A percentile compares a stretch with the other conserved stretches of the same genome.
Evolutionary conservation across 2,113 vertebrate genomes (phyloP).

Genomic region (Periophthalmodon schlosseri): DNA sequence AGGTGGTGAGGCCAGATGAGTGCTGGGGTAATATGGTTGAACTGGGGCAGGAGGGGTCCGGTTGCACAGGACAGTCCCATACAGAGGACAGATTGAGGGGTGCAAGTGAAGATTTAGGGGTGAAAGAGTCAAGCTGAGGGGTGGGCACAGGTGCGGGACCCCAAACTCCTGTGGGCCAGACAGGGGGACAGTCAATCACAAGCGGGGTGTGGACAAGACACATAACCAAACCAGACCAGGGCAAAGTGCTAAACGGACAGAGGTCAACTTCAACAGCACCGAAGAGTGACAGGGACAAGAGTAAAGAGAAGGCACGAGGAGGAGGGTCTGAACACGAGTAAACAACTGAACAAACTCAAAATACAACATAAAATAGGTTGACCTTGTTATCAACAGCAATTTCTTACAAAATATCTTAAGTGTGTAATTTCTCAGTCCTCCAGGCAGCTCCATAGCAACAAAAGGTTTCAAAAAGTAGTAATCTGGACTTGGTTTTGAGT

Average conservation of each 20-base stretch:
- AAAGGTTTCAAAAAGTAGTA: too few relatives aligned
- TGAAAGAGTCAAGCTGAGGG: conserved; percentile 36
- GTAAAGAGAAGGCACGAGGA: not conserved
- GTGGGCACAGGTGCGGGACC: conserved; percentile 48
- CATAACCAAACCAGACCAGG: conserved; percentile 6
- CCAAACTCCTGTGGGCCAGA: conserved; percentile 9
- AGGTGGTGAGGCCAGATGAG: conserved; percentile 73
- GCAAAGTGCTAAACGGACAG: conserved; percentile 34
- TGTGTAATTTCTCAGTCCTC: too few relatives aligned
- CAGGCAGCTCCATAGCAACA: too few relatives aligned
- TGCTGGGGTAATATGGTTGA: conserved; percentile 59
- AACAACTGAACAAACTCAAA: not conserved
- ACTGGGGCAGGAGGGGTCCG: conserved; percentile 30
- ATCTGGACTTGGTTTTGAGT: too few relatives aligned
- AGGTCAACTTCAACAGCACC: conserved; percentile 27
- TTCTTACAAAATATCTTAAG: too few relatives aligned
- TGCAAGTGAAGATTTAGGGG: conserved; percentile 26
- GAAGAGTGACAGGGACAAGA: not conserved
- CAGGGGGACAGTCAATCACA: conserved; percentile 34
- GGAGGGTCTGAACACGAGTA: not conserved
- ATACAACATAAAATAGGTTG: not conserved
- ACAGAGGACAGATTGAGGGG: conserved; percentile 21
- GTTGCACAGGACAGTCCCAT: conserved; percentile 53
- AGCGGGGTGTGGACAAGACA: conserved; percentile 37
- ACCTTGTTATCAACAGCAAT: too few relatives aligned